Percentiles rank a stretch among this genome's conserved stretches.
phyloP scores from a whole-genome alignment of 2,888 invertebrate species.

The Chrysotoxum bicinctum region DNA sequence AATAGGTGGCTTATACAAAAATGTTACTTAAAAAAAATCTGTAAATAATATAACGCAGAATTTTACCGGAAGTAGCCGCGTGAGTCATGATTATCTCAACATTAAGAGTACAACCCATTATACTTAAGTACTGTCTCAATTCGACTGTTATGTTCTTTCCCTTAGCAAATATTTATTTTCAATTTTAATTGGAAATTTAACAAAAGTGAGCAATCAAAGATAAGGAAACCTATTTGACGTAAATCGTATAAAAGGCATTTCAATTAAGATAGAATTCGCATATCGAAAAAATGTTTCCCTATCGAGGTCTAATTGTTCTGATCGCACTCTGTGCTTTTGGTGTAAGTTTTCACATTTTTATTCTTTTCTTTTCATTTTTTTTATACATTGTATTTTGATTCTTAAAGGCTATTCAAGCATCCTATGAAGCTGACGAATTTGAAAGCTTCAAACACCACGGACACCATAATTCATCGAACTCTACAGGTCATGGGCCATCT shows the following conservation, averaged over 20 bases:
- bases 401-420: slow-evolving; percentile 41
- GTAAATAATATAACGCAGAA: not conserved
- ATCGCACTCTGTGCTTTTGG: slow-evolving; percentile 55
- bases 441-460: slow-evolving; percentile 10
- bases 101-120: not conserved
- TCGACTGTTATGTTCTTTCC: not conserved
- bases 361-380: not conserved
- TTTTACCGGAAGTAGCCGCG: not conserved
- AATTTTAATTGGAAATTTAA: not conserved
- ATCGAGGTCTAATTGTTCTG: slow-evolving; percentile 40
- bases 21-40: too few species aligned
- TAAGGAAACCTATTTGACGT: slow-evolving; percentile 6
- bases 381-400: not conserved
- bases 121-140: not conserved
- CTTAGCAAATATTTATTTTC: slow-evolving; percentile 47
- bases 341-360: slow-evolving; percentile 7
- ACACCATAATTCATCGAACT: slow-evolving; percentile 38
- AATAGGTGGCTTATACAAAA: too few species aligned
- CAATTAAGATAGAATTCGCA: not conserved
- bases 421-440: not conserved
- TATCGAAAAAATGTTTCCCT: slow-evolving; percentile 39
- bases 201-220: slow-evolving; percentile 4
- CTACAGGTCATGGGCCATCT: slow-evolving; percentile 1
- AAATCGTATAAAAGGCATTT: slow-evolving; percentile 42
- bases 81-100: not conserved